Evolutionary conservation across 2,888 invertebrate genomes (phyloP), one percentile per base, ranked within the genome.

Genomic region (Rapana venosa): DNA sequence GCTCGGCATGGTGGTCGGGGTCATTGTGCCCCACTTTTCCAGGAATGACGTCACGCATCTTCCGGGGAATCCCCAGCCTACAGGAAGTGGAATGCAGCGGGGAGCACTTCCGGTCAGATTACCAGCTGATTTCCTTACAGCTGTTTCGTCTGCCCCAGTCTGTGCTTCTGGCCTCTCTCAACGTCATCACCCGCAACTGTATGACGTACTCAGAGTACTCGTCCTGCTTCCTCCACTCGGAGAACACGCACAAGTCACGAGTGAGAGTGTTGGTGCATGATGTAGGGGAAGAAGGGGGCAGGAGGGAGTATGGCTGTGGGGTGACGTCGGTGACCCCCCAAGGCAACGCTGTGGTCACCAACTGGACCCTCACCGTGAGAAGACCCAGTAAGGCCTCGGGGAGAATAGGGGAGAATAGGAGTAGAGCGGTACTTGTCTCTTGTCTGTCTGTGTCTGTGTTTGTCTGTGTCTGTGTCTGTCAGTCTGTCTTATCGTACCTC

Each of bases 51-150:
- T 26, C 79, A 61, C 58, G 88, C 20, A 32, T 32, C 22, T 88
- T 61, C 36, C 30, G 83, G 79, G 83, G 83, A n/a, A 58, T 88
- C n/a, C 58, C 79, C 35, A 88, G 88, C n/a, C 30, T 88, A 11
- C 88, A 88, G 88, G 88, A 88, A 88, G 88, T 88, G 35, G 88
- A 88, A 61, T 88, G 88, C 61, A 61, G n/a, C 32, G 88, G 88
- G 32, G 83, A 56, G 79, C n/a, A 66, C 17, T 20, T 88, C 15
- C 32, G 35, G 35, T 30, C 83, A 26, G 88, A 83, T 30, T 61
- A 83, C 32, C 83, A 88, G 26, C 66, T 88, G 66, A 32, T 88
- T 22, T 83, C 88, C n/a, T 26, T 88, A 8, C 77, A 81, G 56
- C 30, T 88, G 83, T 81, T 83, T 32, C 35, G 36, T 26, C 22